These are phyloP conservation scores for Ptychadena robeensis DNA, from an alignment of 2,797 vertebrate genomes.

Conservation along the genomic window DNA sequence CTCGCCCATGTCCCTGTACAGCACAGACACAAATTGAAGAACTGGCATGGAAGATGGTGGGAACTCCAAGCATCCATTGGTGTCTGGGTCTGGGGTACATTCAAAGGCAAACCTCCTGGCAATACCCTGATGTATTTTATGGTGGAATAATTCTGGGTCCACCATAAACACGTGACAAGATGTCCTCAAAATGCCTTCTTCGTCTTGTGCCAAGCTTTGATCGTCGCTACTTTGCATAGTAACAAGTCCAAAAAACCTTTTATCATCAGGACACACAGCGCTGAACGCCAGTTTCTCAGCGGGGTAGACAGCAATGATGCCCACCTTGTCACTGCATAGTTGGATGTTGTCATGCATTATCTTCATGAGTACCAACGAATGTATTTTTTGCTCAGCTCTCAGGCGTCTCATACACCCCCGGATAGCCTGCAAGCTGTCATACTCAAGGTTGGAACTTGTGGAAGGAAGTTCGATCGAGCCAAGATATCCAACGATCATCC, in stretches of 20 bases:
- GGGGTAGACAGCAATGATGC: constrained; percentile 89
- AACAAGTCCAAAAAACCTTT: constrained; percentile 93
- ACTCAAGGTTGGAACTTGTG: constrained; percentile 86
- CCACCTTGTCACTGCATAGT: constrained; percentile 85
- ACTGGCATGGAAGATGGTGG: constrained; percentile 92
- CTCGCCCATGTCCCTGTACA: constrained; percentile 97
- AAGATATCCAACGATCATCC: constrained; percentile 97
- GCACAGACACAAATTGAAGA: constrained; percentile 93
- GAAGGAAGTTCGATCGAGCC: constrained; percentile 97
- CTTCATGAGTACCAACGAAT: constrained; percentile 92
- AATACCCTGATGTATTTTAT: constrained; percentile 90
- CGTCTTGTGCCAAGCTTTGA: constrained; percentile 77
- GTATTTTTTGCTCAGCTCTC: constrained; percentile 94
- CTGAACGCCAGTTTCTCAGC: constrained; percentile 97
- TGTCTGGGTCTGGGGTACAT: constrained; percentile 95
- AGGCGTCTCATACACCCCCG: constrained; percentile 96
- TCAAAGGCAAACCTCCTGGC: constrained; percentile 89
- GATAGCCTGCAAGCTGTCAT: constrained; percentile 94
- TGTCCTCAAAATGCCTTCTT: constrained; percentile 85
- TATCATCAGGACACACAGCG: constrained; percentile 93
- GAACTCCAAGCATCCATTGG: constrained; percentile 93
- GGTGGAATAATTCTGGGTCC: constrained; percentile 92
- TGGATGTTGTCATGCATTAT: constrained; percentile 94
- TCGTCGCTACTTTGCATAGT: constrained; percentile 92
- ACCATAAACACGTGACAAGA: constrained; percentile 98